Percentiles rank a stretch among this genome's conserved stretches.
phyloP scores from a whole-genome alignment of 2,797 vertebrate species.

The Hypotaenidia okinawae region DNA sequence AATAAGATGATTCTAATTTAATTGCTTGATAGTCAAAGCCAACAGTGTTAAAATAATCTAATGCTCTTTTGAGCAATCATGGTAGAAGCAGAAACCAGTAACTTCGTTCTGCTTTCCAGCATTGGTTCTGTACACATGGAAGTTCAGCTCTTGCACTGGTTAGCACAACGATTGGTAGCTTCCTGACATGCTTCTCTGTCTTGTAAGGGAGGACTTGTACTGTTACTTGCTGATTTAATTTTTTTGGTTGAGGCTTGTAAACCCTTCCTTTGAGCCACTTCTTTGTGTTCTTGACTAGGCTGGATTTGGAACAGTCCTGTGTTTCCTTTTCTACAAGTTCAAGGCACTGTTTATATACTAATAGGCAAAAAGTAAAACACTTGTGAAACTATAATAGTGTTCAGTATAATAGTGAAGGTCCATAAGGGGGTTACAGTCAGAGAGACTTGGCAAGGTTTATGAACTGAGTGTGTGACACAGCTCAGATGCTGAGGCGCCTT shows the following conservation, averaged over 20 bases:
- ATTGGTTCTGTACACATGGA: background rate
- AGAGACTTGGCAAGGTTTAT: background rate
- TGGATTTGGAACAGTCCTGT: background rate
- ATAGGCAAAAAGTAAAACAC: background rate
- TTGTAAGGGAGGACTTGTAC: background rate
- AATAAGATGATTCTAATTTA: background rate
- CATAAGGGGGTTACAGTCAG: background rate
- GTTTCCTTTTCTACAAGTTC: background rate
- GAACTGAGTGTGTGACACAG: background rate
- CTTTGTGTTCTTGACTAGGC: background rate
- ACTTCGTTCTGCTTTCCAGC: background rate
- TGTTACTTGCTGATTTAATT: background rate
- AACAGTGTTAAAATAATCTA: background rate
- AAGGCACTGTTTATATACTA: background rate
- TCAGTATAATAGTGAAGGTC: background rate
- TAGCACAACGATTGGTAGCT: background rate
- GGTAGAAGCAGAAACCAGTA: background rate
- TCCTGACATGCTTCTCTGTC: background rate
- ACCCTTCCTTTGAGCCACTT: background rate
- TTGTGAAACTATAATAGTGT: background rate
- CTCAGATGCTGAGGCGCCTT: conserved; percentile 18
- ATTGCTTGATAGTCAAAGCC: background rate
- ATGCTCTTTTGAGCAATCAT: background rate
- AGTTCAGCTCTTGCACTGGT: background rate
- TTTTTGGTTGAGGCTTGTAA: background rate